Evolutionary conservation across 2,888 invertebrate genomes (phyloP).

Genomic region (Thysanoteuthis rhombus): DNA sequence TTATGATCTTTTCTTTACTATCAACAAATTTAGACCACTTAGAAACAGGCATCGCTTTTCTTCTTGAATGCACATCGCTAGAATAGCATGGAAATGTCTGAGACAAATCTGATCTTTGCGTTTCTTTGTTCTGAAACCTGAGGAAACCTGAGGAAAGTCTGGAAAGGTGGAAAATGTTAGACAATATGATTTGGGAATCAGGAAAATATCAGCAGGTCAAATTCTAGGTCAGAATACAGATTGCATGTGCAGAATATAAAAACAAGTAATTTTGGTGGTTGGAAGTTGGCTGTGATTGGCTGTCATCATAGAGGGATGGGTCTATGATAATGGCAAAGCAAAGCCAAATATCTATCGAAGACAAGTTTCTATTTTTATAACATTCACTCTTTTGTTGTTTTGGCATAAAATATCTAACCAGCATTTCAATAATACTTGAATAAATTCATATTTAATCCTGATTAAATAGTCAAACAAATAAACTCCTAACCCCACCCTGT

Average conservation of each 20-base stretch:
- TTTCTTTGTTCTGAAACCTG: background rate
- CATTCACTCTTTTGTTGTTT: too few species aligned
- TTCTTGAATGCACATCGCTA: background rate
- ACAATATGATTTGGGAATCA: background rate
- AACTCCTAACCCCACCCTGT: too few species aligned
- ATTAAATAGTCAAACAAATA: too few species aligned
- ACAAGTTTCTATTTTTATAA: too few species aligned
- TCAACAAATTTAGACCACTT: background rate
- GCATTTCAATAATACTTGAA: too few species aligned
- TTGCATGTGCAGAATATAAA: background rate
- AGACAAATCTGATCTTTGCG: background rate
- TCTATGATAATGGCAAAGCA: too few species aligned
- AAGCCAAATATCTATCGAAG: too few species aligned
- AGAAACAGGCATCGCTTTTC: background rate
- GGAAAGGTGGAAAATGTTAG: background rate
- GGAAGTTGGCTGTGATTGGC: too few species aligned
- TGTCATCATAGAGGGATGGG: too few species aligned
- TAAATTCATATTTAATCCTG: too few species aligned
- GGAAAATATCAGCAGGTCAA: background rate
- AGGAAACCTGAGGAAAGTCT: background rate
- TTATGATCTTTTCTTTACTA: background rate
- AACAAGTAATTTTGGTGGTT: too few species aligned
- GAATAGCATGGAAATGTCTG: background rate
- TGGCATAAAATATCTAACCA: too few species aligned
- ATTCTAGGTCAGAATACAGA: background rate